A percentile compares a stretch with the other conserved stretches of the same genome.
Evolutionary conservation across 92 coral and sea anemone species (phyloP).

Genomic region (Zoanthus gigantus): DNA sequence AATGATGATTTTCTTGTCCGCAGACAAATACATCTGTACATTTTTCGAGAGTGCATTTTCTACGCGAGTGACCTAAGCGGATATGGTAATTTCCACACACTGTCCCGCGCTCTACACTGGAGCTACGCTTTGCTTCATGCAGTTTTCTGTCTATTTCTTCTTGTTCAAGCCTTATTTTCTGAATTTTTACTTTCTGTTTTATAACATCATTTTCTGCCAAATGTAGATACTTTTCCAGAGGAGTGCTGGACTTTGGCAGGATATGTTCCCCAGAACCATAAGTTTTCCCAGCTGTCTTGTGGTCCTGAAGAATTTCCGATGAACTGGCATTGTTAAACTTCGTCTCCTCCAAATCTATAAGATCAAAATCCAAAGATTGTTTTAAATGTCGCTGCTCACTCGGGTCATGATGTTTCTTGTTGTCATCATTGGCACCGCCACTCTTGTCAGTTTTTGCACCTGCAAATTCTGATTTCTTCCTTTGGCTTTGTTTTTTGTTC

Average conservation of each 20-base stretch:
- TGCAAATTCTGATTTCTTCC: too few species aligned
- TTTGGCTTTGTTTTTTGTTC: not conserved
- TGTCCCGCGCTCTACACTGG: slow-evolving; percentile 20
- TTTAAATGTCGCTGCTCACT: not conserved
- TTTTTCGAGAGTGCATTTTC: slow-evolving; percentile 38
- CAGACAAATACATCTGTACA: slow-evolving; percentile 57
- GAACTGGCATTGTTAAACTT: too few species aligned
- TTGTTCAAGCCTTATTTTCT: slow-evolving; percentile 18
- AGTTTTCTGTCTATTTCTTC: slow-evolving; percentile 19
- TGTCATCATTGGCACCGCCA: too few species aligned
- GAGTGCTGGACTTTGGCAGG: not conserved
- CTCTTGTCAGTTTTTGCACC: too few species aligned
- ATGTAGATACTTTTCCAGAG: slow-evolving; percentile 14
- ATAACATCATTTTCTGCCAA: slow-evolving; percentile 27
- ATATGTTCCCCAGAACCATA: too few species aligned
- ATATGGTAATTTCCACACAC: slow-evolving; percentile 44
- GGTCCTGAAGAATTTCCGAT: too few species aligned
- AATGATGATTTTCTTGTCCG: slow-evolving; percentile 56
- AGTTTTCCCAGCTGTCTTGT: too few species aligned
- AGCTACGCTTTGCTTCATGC: slow-evolving; percentile 22
- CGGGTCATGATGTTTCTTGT: too few species aligned
- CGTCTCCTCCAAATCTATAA: too few species aligned
- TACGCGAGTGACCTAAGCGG: slow-evolving; percentile 15
- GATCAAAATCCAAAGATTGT: too few species aligned
- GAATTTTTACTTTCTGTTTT: slow-evolving; percentile 20